Evolutionary conservation across 2,888 invertebrate genomes (phyloP).

Genomic region (Galeopsomyia nigrocyanea): DNA sequence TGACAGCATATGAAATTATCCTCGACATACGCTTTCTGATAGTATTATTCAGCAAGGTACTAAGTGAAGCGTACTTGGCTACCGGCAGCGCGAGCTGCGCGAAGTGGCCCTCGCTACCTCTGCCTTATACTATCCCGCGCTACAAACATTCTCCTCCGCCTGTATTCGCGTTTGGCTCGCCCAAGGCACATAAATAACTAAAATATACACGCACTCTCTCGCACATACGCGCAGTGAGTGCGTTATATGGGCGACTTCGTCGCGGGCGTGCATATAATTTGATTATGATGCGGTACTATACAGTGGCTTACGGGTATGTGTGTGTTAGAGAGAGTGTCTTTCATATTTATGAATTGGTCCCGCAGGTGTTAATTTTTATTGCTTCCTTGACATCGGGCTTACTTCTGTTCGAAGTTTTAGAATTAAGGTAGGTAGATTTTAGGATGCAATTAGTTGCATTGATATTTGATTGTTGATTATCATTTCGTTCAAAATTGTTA

Average conservation of each 20-base stretch:
- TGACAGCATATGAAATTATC: too few relatives aligned
- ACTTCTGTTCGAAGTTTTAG: too few relatives aligned
- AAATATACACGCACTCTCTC: background rate
- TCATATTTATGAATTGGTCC: constrained; percentile 39
- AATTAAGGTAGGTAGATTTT: too few relatives aligned
- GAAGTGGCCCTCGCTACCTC: constrained; percentile 14
- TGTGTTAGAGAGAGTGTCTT: constrained; percentile 17
- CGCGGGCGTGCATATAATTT: constrained; percentile 49
- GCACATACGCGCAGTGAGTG: background rate
- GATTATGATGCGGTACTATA: constrained; percentile 25
- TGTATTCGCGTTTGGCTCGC: constrained; percentile 20
- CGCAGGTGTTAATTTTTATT: constrained; percentile 48
- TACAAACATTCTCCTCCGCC: constrained; percentile 45
- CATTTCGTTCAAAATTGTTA: too few relatives aligned
- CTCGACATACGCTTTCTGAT: too few relatives aligned
- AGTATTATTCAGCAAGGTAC: too few relatives aligned
- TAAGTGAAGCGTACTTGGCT: too few relatives aligned
- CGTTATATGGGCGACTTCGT: constrained; percentile 1
- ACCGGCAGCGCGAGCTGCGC: too few relatives aligned
- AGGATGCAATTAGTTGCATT: too few relatives aligned
- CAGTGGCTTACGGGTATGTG: constrained; percentile 27
- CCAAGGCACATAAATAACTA: background rate
- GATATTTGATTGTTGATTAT: too few relatives aligned
- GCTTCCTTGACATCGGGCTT: constrained; percentile 22
- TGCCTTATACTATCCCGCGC: constrained; percentile 30